Evolutionary conservation across 2,113 vertebrate species (phyloP).

Genomic region (Crotalus helleri): DNA sequence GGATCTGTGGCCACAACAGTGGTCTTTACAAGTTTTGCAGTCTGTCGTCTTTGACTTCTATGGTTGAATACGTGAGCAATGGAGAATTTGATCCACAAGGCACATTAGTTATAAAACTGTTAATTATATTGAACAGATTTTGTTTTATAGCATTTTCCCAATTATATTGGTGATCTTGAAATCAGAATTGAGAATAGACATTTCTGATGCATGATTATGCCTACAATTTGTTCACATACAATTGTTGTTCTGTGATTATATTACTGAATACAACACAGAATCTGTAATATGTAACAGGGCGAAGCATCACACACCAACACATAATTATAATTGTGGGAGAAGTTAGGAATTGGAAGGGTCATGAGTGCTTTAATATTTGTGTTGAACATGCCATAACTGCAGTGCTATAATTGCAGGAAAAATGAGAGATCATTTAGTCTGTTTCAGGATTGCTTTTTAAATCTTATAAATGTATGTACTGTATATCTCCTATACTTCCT

Average conservation of each 20-base stretch:
- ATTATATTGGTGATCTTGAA: not conserved
- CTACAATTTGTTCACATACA: not conserved
- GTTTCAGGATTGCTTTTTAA: not conserved
- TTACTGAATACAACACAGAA: not conserved
- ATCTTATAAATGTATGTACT: not conserved
- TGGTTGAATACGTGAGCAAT: not conserved
- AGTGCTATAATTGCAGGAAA: not conserved
- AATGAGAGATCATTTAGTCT: not conserved
- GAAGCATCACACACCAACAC: not conserved
- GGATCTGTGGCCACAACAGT: not conserved
- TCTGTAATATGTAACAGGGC: not conserved
- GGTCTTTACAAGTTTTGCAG: not conserved
- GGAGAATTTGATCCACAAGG: not conserved
- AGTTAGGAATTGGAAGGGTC: not conserved
- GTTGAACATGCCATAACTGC: not conserved
- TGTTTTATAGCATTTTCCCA: not conserved
- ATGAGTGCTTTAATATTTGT: not conserved
- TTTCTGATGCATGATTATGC: not conserved
- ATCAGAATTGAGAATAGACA: not conserved
- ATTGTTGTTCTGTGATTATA: not conserved
- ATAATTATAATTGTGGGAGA: not conserved
- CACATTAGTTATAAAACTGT: not conserved
- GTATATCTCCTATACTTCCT: not conserved
- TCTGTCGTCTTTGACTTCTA: not conserved
- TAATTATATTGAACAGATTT: not conserved